These are phyloP conservation scores for Epizoanthus stellaris DNA, from an alignment of 92 coral and sea anemone genomes.

Conservation along the genomic window DNA sequence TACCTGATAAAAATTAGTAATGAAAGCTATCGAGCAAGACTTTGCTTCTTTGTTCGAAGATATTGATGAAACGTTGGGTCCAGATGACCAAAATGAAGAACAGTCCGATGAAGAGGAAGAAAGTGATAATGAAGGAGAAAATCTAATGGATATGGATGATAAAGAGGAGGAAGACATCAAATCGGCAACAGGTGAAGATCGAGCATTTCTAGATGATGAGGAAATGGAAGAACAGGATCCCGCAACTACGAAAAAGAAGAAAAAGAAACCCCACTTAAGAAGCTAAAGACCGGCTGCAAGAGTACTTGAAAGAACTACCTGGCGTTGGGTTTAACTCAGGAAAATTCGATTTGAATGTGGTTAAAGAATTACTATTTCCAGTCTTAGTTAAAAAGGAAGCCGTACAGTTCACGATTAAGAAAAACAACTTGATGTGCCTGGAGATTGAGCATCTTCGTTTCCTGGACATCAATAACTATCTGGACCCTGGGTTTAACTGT, in stretches of 20 bases:
- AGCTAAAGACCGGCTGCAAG: constrained; percentile 31
- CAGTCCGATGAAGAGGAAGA: neutral
- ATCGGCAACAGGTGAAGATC: constrained; percentile 20
- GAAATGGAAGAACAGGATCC: too few relatives aligned
- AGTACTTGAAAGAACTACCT: constrained; percentile 54
- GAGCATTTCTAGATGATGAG: neutral
- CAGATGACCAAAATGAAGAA: neutral
- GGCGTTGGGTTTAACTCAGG: constrained; percentile 57
- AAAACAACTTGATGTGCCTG: constrained; percentile 52
- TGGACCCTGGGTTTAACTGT: constrained; percentile 63
- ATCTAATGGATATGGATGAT: constrained; percentile 33
- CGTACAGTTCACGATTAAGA: constrained; percentile 51
- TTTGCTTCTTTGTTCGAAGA: neutral
- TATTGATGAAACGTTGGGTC: constrained; percentile 11
- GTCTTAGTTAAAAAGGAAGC: constrained; percentile 26
- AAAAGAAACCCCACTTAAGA: constrained; percentile 3
- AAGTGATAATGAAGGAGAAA: constrained; percentile 44
- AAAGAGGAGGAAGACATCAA: constrained; percentile 30
- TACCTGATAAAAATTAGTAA: constrained; percentile 4
- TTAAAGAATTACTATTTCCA: neutral
- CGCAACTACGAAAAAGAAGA: neutral
- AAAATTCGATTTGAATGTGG: constrained; percentile 54
- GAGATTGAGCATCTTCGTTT: constrained; percentile 30
- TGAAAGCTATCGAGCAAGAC: neutral
- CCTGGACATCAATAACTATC: constrained; percentile 17